Conservation (phyloP, 92 coral and sea anemone species). For the Zoanthus gigantus region DNA sequence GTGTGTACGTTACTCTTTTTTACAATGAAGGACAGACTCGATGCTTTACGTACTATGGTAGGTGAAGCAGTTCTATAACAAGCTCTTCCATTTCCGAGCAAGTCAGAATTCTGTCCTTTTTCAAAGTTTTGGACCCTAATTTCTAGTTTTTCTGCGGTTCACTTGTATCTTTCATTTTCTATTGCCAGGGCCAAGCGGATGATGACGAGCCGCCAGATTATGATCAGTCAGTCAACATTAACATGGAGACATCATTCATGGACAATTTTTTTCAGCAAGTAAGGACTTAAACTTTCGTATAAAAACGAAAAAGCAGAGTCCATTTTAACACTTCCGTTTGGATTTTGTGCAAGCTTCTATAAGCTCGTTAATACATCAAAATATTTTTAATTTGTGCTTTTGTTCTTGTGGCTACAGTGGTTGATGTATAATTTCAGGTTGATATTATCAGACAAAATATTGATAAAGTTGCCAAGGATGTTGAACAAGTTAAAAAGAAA, state of each 20-base stretch:
- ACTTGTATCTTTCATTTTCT: neutral
- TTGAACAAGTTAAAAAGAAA: constrained; percentile 90
- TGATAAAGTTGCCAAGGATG: constrained; percentile 85
- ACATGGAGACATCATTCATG: constrained; percentile 42
- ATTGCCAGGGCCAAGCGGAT: constrained; percentile 32
- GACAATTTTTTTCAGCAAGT: constrained; percentile 48
- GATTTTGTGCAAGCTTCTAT: neutral
- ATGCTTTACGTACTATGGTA: constrained; percentile 46
- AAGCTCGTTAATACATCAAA: neutral
- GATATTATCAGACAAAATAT: constrained; percentile 83
- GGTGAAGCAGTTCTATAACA: neutral
- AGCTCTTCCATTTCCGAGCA: no score
- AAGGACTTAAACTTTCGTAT: neutral
- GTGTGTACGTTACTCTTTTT: neutral
- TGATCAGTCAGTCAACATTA: constrained; percentile 30
- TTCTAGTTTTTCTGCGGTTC: neutral
- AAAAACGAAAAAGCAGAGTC: neutral
- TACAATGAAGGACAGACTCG: constrained; percentile 51
- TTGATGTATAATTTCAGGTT: constrained; percentile 63
- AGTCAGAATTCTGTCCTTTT: neutral
- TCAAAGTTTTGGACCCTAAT: neutral
- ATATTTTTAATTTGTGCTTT: neutral
- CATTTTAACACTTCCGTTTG: constrained; percentile 12
- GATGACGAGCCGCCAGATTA: constrained; percentile 49
- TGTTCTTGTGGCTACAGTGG: neutral